Conservation (phyloP, 2,113 vertebrate genomes). For the Menidia beryllina region DNA sequence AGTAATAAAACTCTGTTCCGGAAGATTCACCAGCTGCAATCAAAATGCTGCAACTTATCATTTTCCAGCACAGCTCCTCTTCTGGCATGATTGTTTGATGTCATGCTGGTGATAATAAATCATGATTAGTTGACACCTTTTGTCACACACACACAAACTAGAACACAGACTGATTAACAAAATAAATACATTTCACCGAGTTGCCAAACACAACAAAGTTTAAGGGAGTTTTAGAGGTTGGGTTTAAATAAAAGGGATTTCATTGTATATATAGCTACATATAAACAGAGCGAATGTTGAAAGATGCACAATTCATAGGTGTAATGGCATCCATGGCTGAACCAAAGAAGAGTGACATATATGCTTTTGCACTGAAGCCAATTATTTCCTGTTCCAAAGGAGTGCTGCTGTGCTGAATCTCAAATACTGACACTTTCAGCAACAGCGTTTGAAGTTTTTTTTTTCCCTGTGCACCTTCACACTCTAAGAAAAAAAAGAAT, state of each 20-base stretch:
- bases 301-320: constrained; percentile 42
- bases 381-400: constrained; percentile 73
- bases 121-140: constrained; percentile 57
- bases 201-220: not conserved
- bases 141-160: constrained; percentile 37
- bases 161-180: constrained; percentile 28
- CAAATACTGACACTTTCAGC: constrained; percentile 68
- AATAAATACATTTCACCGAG: constrained; percentile 4
- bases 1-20: constrained; percentile 13
- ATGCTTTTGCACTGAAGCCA: constrained; percentile 68
- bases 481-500: constrained; percentile 2
- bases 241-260: constrained; percentile 32
- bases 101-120: constrained; percentile 53
- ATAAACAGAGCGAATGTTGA: constrained; percentile 14
- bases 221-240: constrained; percentile 1
- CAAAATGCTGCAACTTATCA: constrained; percentile 66
- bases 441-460: constrained; percentile 60
- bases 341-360: constrained; percentile 61
- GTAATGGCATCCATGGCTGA: constrained; percentile 48
- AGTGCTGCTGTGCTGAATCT: constrained; percentile 64
- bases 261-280: constrained; percentile 13
- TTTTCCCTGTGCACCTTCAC: constrained; percentile 44
- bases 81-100: constrained; percentile 60
- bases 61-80: constrained; percentile 36
- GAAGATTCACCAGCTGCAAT: constrained; percentile 48